Percentiles rank a stretch among this genome's conserved stretches.
These are phyloP conservation scores for Tetrao urogallus DNA, from an alignment of 2,113 vertebrate species.

Conservation along the genomic window DNA sequence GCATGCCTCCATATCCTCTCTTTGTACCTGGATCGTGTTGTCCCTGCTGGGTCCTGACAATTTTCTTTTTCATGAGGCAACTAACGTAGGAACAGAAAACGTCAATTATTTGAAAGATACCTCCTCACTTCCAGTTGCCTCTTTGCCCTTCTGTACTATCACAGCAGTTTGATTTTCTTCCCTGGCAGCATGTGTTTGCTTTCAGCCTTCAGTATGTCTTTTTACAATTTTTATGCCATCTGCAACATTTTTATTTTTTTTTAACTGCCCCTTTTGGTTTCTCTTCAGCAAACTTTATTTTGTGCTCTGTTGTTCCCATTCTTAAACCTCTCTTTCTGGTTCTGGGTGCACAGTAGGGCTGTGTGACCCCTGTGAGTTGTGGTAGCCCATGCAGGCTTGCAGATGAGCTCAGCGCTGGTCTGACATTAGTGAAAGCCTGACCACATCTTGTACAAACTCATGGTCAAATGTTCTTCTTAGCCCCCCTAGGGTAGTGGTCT, in stretches of 20 bases:
- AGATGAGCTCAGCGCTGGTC: neutral
- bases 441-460: no score
- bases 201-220: neutral
- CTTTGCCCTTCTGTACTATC: neutral
- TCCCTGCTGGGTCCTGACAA: neutral
- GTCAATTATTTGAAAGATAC: neutral
- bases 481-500: neutral
- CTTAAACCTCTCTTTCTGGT: neutral
- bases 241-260: neutral
- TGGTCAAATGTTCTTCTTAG: neutral
- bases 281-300: neutral
- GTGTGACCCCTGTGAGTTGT: fast-evolving
- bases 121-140: neutral
- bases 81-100: neutral
- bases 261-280: neutral
- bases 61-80: neutral
- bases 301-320: neutral
- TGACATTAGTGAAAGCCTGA: neutral
- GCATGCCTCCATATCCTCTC: neutral
- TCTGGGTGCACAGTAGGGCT: neutral
- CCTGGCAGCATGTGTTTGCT: neutral
- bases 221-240: neutral
- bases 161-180: neutral
- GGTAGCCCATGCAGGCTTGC: no score
- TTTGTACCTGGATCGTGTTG: neutral